Conservation (phyloP, 2,797 vertebrate genomes). For the Paedocypris micromegethes region DNA sequence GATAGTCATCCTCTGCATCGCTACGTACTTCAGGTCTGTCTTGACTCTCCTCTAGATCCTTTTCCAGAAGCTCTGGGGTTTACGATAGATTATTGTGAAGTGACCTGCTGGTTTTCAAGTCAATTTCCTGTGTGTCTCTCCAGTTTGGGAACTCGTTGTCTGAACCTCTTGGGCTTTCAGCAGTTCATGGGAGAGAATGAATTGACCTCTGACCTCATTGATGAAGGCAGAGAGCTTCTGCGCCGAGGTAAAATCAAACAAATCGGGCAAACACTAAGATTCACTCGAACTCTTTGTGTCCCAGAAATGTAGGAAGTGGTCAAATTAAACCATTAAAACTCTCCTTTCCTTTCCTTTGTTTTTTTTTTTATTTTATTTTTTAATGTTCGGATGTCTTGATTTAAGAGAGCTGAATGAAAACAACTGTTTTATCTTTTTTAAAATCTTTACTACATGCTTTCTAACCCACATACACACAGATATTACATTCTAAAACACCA, state of each 20-base stretch:
- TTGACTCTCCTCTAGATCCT: neutral
- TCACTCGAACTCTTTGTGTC: too few relatives aligned
- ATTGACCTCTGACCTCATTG: conserved; percentile 94
- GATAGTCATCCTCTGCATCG: conserved; percentile 92
- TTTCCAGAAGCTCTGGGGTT: neutral
- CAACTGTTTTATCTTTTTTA: too few relatives aligned
- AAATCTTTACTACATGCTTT: too few relatives aligned
- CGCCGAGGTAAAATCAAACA: conserved; percentile 70
- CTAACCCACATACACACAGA: too few relatives aligned
- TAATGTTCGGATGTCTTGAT: too few relatives aligned
- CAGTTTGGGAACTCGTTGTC: conserved; percentile 92
- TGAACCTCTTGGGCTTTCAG: conserved; percentile 96
- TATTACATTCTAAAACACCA: too few relatives aligned
- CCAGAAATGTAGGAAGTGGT: too few relatives aligned
- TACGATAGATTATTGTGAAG: neutral
- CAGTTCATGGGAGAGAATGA: conserved; percentile 95
- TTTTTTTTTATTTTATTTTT: too few relatives aligned
- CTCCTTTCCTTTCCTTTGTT: too few relatives aligned
- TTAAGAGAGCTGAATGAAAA: too few relatives aligned
- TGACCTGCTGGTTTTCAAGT: neutral
- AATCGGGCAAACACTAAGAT: too few relatives aligned
- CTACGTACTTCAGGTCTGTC: conserved; percentile 92
- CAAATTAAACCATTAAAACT: too few relatives aligned
- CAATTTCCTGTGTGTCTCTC: conserved; percentile 2
- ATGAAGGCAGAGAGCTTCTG: conserved; percentile 94